Conservation (phyloP, 2,888 invertebrate genomes). For the Volucella inanis region DNA sequence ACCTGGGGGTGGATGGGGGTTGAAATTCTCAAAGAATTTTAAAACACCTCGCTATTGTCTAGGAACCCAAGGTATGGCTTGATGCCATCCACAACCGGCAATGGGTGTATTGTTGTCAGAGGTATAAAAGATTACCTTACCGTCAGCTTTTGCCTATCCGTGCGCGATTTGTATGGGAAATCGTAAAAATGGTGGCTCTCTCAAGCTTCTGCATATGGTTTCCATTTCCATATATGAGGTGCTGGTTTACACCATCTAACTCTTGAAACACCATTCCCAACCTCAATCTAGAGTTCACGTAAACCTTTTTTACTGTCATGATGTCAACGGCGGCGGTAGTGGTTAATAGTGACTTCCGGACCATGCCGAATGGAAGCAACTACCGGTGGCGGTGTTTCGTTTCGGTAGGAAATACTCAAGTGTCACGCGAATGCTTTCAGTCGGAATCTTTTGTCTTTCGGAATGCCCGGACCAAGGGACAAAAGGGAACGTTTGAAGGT, state of each 20-base stretch:
- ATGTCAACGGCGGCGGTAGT: conserved; percentile 72
- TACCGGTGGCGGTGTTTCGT: conserved; percentile 44
- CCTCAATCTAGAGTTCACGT: too few species aligned
- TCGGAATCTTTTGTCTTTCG: conserved; percentile 68
- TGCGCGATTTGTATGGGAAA: conserved; percentile 42
- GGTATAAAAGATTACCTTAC: conserved; percentile 74
- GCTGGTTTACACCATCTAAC: conserved; percentile 3
- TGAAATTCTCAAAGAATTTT: conserved; percentile 49
- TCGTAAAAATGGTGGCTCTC: conserved; percentile 42
- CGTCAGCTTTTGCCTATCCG: conserved; percentile 61
- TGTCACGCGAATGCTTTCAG: conserved; percentile 72
- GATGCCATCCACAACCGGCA: conserved; percentile 56
- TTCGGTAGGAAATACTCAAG: conserved; percentile 68
- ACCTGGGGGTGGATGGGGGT: not conserved
- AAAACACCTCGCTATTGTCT: conserved; percentile 60
- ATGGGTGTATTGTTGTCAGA: conserved; percentile 72
- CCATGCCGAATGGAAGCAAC: conserved; percentile 36
- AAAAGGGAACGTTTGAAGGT: conserved; percentile 57
- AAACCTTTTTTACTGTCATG: conserved; percentile 60
- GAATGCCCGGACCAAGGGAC: conserved; percentile 47
- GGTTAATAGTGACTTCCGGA: conserved; percentile 74
- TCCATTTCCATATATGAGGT: conserved; percentile 34
- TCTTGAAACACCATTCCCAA: not conserved
- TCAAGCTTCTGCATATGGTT: conserved; percentile 61
- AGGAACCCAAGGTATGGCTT: conserved; percentile 54